Conservation (phyloP, 2,113 vertebrate species). For the Osmerus mordax region DNA sequence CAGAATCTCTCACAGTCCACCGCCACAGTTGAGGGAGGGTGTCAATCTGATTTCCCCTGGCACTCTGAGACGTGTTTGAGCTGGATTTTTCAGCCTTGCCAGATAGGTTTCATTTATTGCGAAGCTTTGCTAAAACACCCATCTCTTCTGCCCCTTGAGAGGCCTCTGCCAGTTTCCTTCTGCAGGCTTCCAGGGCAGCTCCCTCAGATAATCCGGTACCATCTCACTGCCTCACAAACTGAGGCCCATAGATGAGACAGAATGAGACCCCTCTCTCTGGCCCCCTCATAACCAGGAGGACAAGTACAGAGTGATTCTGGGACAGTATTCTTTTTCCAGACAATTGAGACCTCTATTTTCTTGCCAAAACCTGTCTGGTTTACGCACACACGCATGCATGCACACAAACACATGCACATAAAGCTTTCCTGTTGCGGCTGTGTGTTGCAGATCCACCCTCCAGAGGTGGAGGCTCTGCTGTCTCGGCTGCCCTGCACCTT, state of each 20-base stretch:
- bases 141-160: background rate
- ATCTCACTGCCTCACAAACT: background rate
- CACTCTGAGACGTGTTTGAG: constrained; percentile 13
- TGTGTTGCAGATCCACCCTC: constrained; percentile 80
- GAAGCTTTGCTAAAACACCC: background rate
- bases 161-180: background rate
- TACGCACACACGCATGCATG: constrained; percentile 19
- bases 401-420: no score
- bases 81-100: constrained; percentile 20
- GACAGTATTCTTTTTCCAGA: constrained; percentile 1
- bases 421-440: constrained; percentile 12
- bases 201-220: background rate
- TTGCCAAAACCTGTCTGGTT: constrained; percentile 41
- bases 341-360: constrained; percentile 30
- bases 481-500: constrained; percentile 88
- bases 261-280: background rate
- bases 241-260: background rate
- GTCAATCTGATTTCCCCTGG: constrained; percentile 29
- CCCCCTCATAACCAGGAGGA: background rate
- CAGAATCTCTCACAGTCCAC: background rate
- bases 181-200: no score
- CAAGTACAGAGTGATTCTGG: background rate
- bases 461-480: constrained; percentile 88
- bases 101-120: background rate
- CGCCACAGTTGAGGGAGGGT: background rate